Conservation (phyloP, 2,888 invertebrate genomes). For the Chrysomela aeneicollis region DNA sequence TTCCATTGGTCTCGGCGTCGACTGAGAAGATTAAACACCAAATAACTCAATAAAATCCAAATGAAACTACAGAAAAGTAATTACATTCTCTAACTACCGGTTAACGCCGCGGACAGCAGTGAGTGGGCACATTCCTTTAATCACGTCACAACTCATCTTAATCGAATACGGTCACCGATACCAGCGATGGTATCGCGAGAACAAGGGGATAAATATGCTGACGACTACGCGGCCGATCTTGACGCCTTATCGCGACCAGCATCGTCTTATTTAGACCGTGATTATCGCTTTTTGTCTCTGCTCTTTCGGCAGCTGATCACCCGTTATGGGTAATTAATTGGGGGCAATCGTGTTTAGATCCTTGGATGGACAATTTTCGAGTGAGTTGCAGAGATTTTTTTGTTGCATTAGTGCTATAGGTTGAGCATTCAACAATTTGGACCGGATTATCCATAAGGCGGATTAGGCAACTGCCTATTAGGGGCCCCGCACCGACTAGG, state of each 20-base stretch:
- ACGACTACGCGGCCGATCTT: conserved; percentile 55
- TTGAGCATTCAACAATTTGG: too few species aligned
- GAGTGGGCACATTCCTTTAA: conserved; percentile 56
- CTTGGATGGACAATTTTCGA: too few species aligned
- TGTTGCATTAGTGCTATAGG: too few species aligned
- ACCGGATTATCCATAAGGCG: too few species aligned
- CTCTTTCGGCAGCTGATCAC: conserved; percentile 21
- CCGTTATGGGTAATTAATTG: conserved; percentile 44
- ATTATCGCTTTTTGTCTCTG: conserved; percentile 39
- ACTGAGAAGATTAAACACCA: background rate
- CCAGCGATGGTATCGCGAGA: conserved; percentile 49
- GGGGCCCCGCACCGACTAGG: too few species aligned
- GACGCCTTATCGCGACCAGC: conserved; percentile 52
- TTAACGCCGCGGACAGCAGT: conserved; percentile 53
- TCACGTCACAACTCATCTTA: conserved; percentile 55
- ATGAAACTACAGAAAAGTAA: conserved; percentile 40
- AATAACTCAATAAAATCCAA: conserved; percentile 13
- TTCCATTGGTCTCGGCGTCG: background rate
- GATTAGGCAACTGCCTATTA: too few species aligned
- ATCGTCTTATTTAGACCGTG: conserved; percentile 55
- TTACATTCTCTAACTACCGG: conserved; percentile 55
- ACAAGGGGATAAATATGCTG: conserved; percentile 58
- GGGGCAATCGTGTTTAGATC: conserved; percentile 34
- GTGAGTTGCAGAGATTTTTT: too few species aligned
- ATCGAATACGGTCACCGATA: conserved; percentile 57